Percentiles rank a stretch among this genome's conserved stretches.
Conservation (phyloP, 2,797 vertebrate species). For the Crypturellus tataupa region DNA sequence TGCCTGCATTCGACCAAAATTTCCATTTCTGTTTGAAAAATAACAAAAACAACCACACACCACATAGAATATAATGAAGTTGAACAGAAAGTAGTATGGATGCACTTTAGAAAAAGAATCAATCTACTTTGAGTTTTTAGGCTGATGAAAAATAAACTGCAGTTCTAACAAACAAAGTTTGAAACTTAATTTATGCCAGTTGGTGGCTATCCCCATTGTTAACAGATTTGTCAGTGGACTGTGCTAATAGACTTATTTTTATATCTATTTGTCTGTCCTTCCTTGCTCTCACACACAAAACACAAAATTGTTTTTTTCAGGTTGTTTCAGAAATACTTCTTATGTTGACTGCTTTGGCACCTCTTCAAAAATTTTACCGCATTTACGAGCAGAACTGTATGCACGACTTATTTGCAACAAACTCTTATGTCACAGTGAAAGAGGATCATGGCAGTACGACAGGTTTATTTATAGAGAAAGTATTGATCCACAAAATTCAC, state of each 20-base stretch:
- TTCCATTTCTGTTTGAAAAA: not conserved
- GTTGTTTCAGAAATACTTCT: not conserved
- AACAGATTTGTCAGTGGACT: not conserved
- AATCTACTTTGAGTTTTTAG: not conserved
- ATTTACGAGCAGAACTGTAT: not conserved
- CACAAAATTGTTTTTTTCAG: not conserved
- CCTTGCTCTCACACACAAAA: not conserved
- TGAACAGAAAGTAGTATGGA: not conserved
- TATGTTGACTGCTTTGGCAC: not conserved
- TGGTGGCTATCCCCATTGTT: conserved; percentile 37
- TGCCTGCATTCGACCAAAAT: not conserved
- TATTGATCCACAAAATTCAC: not conserved
- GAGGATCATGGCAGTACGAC: not conserved
- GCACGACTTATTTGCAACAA: not conserved
- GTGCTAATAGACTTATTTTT: conserved; percentile 36
- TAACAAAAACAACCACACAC: not conserved
- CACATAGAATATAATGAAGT: not conserved
- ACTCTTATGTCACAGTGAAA: too few relatives aligned
- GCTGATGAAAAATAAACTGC: not conserved
- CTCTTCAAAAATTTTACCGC: not conserved
- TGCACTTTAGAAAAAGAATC: too few relatives aligned
- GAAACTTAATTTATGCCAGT: conserved; percentile 19
- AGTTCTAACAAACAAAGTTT: not conserved
- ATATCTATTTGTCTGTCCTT: not conserved
- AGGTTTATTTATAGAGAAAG: not conserved